phyloP scores from a whole-genome alignment of 2,888 invertebrate species.

The Phaedon cochleariae region DNA sequence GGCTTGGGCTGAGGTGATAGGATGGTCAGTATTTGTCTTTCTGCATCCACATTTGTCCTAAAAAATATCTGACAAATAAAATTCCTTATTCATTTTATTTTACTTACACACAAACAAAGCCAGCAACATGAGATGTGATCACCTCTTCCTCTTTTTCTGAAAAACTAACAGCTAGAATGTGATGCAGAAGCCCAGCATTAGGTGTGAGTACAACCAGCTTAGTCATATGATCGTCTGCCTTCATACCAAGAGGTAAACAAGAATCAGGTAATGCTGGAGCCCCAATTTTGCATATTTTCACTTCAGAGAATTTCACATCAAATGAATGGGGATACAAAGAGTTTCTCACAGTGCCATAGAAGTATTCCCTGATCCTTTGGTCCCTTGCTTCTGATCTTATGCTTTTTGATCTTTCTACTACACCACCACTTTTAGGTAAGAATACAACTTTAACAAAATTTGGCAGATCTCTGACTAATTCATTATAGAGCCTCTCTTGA shows the following conservation, averaged over 20 bases:
- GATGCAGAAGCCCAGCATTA: constrained; percentile 81
- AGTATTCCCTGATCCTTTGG: constrained; percentile 88
- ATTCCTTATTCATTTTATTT: not conserved
- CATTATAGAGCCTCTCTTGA: constrained; percentile 95
- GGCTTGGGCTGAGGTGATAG: constrained; percentile 95
- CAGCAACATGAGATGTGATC: constrained; percentile 86
- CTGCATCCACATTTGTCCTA: constrained; percentile 90
- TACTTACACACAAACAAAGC: constrained; percentile 92
- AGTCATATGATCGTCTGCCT: constrained; percentile 87
- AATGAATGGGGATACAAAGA: constrained; percentile 91
- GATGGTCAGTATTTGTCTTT: constrained; percentile 86
- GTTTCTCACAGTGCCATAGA: constrained; percentile 84
- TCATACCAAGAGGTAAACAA: constrained; percentile 97
- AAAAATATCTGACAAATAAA: constrained; percentile 50
- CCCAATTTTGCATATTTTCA: constrained; percentile 93
- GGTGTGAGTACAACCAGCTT: constrained; percentile 86
- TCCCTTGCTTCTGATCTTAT: constrained; percentile 81
- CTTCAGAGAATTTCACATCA: constrained; percentile 89
- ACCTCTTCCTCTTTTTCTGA: constrained; percentile 84
- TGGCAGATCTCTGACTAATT: constrained; percentile 92
- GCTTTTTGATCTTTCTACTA: constrained; percentile 83
- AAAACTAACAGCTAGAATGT: constrained; percentile 88
- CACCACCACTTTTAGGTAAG: constrained; percentile 89
- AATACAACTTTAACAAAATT: constrained; percentile 85
- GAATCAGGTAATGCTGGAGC: constrained; percentile 93